A percentile compares a stretch with the other conserved stretches of the same genome.
Conservation (phyloP, 2,888 invertebrate species). For the Taenaris catops region DNA sequence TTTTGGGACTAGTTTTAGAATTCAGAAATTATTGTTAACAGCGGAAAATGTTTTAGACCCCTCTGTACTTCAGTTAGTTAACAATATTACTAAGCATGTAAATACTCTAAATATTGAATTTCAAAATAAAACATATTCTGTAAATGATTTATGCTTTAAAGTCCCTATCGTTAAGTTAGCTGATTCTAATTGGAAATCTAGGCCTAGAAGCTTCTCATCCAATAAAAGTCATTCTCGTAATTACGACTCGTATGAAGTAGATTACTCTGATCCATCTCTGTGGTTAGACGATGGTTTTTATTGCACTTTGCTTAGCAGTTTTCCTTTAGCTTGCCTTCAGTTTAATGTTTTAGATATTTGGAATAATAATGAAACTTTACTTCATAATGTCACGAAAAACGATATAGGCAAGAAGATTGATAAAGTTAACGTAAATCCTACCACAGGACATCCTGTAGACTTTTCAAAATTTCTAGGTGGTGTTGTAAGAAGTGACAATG, state of each 20-base stretch:
- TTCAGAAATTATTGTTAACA: slow-evolving; percentile 81
- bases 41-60: slow-evolving; percentile 84
- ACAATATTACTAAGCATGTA: slow-evolving; percentile 73
- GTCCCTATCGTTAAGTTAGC: slow-evolving; percentile 65
- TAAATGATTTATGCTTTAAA: slow-evolving; percentile 62
- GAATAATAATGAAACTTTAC: slow-evolving; percentile 77
- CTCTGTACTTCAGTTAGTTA: slow-evolving; percentile 70
- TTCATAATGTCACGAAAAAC: slow-evolving; percentile 75
- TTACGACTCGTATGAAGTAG: slow-evolving; percentile 33
- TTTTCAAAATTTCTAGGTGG: slow-evolving; percentile 83
- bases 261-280: slow-evolving; percentile 77
- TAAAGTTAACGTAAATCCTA: slow-evolving; percentile 78
- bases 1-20: slow-evolving; percentile 81
- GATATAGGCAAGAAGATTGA: slow-evolving; percentile 83
- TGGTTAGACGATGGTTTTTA: slow-evolving; percentile 79
- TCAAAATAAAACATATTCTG: slow-evolving; percentile 36
- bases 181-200: slow-evolving; percentile 35
- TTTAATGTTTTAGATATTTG: slow-evolving; percentile 85
- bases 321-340: slow-evolving; percentile 81
- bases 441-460: slow-evolving; percentile 83
- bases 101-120: slow-evolving; percentile 49
- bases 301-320: slow-evolving; percentile 81
- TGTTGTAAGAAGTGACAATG: slow-evolving; percentile 73
- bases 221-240: slow-evolving; percentile 18
- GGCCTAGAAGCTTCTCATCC: slow-evolving; percentile 36